Percentiles rank a stretch among this genome's conserved stretches.
phyloP scores from a whole-genome alignment of 2,888 invertebrate genomes.

The Rhimphoctona megacephalus region DNA sequence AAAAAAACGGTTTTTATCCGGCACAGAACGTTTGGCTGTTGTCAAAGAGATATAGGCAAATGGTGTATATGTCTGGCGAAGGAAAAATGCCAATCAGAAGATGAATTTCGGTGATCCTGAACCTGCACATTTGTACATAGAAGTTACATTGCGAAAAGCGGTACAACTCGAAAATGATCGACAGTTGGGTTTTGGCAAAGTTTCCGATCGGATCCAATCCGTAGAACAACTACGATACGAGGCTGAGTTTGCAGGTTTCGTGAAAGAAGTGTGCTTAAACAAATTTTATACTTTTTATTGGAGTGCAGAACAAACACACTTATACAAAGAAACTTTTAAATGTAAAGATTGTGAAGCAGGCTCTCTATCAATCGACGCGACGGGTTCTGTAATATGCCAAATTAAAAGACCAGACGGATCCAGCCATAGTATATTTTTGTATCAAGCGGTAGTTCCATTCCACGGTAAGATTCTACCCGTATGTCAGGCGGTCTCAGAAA shows the following conservation, averaged over 20 bases:
- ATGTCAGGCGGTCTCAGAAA: conserved; percentile 54
- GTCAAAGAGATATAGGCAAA: neutral
- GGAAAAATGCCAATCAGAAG: conserved; percentile 11
- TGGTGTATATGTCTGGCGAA: neutral
- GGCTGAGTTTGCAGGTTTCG: conserved; percentile 39
- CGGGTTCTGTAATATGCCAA: conserved; percentile 35
- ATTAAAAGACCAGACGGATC: conserved; percentile 51
- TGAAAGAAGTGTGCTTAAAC: conserved; percentile 39
- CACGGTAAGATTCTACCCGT: conserved; percentile 51
- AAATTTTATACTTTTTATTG: conserved; percentile 58
- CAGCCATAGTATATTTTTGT: conserved; percentile 33
- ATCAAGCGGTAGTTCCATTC: conserved; percentile 36
- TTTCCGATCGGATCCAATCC: conserved; percentile 20
- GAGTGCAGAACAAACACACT: conserved; percentile 45
- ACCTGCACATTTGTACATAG: neutral
- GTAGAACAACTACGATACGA: conserved; percentile 42
- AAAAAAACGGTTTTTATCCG: neutral
- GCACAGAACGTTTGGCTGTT: neutral
- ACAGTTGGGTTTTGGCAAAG: conserved; percentile 26
- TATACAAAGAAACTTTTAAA: conserved; percentile 31
- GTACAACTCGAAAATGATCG: neutral
- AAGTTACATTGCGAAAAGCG: neutral
- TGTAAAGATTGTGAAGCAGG: conserved; percentile 17
- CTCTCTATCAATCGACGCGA: conserved; percentile 52
- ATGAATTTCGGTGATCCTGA: neutral